Base-by-base conservation (phyloP, 1,140 invertebrate species). In the Brachionus rubens region DNA sequence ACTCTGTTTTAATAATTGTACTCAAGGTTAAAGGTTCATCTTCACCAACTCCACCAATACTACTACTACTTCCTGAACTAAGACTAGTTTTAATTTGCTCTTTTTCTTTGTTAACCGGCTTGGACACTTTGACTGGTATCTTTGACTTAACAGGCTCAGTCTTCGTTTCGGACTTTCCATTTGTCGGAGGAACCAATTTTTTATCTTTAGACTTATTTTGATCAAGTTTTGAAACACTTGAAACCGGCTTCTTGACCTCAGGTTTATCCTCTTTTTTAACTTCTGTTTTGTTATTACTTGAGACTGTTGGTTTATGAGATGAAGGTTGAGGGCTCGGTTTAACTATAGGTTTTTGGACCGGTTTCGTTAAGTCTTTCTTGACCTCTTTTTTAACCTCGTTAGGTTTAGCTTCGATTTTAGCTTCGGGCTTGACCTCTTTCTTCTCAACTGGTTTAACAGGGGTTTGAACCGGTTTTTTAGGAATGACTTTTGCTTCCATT, bases 51-150 rank as follows among this genome's bases (percentile, higher is more conserved):
- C 41, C 36, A 24, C 68, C 68, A 50, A 72, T 72, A 24, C 68
- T 72, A 48, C 68, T 72, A 21, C 30, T 50, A 72, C 68, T 72
- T 21, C 47, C 68, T 16, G 46, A 50, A 19, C 68, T 72, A 24
- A 72, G 28, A 21, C 43, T 50, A 10, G 68, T 40, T 28, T 72
- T 72, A 6, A 30, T 28, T 16, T n/a, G 19, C 10, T 59, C 54
- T 33, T 28, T 36, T 2, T 59, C 46, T 28, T 52, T 72, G 16
- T 7, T 28, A 19, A 26, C 40, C 14, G 33, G 21, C 30, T 48
- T 48, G 9, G 21, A 50, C 10, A 3, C 12, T 14, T 14, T n/a
- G n/a, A n/a, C n/a, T n/a, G n/a, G n/a, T n/a, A n/a, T n/a, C n/a
- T n/a, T n/a, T n/a, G n/a, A n/a, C n/a, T n/a, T n/a, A n/a, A n/a